Percentiles rank a stretch among this genome's conserved stretches.
phyloP scores from a whole-genome alignment of 2,888 invertebrate genomes.

The Torymus auratus region DNA sequence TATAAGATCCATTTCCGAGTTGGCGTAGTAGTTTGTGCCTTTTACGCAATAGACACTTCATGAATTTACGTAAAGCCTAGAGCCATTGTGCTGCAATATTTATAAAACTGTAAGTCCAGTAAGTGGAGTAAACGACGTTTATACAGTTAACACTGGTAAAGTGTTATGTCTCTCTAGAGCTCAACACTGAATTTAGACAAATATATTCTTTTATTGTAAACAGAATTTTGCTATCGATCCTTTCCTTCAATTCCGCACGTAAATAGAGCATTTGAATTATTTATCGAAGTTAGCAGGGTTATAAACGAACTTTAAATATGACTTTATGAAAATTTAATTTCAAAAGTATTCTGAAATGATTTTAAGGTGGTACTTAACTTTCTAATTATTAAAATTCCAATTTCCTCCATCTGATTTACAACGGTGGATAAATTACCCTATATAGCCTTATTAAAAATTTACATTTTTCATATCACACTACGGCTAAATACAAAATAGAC shows the following conservation, averaged over 20 bases:
- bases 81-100: conserved; percentile 4
- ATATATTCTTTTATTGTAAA: too few species aligned
- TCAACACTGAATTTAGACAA: neutral
- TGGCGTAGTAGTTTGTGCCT: conserved; percentile 6
- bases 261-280: too few species aligned
- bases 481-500: too few species aligned
- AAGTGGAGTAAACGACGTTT: conserved; percentile 3
- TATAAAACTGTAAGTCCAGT: conserved; percentile 14
- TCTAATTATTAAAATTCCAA: too few species aligned
- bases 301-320: too few species aligned
- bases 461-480: too few species aligned
- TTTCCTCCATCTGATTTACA: neutral
- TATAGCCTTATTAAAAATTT: neutral
- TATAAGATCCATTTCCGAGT: neutral
- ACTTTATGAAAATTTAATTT: too few species aligned
- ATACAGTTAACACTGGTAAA: neutral
- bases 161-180: neutral
- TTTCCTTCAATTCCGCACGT: too few species aligned
- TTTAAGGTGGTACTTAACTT: too few species aligned
- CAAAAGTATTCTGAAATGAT: too few species aligned
- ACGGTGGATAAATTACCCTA: neutral
- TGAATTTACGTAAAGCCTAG: conserved; percentile 42
- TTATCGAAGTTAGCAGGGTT: too few species aligned
- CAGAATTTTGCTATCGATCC: too few species aligned
- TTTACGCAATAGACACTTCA: conserved; percentile 40